phyloP scores from a whole-genome alignment of 1,140 invertebrate species.

The Sycobia sp. region DNA sequence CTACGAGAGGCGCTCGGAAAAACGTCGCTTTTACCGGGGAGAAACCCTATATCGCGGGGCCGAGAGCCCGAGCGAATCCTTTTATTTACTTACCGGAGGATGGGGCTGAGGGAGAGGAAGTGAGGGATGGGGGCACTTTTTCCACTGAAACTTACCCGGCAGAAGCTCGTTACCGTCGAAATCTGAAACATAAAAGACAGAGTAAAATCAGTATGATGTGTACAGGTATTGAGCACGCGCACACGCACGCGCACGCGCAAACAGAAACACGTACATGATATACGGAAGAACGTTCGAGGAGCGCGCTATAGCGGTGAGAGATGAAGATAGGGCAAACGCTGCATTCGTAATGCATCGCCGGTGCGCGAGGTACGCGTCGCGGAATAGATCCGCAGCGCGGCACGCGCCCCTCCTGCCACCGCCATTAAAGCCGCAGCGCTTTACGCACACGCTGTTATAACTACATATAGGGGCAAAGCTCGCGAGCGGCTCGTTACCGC shows the following conservation, averaged over 20 bases:
- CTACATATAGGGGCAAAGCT: too few species aligned
- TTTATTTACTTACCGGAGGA: neutral
- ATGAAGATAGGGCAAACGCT: too few species aligned
- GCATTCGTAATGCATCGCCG: too few species aligned
- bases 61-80: neutral
- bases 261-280: too few species aligned
- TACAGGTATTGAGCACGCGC: too few species aligned
- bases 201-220: slow-evolving; percentile 25
- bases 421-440: neutral
- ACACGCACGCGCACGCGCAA: too few species aligned
- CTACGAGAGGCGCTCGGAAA: neutral
- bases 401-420: too few species aligned
- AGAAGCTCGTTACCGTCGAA: slow-evolving; percentile 83
- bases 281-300: neutral
- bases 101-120: too few species aligned
- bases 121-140: neutral
- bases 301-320: neutral
- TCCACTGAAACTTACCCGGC: slow-evolving; percentile 72
- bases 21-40: neutral
- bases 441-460: neutral
- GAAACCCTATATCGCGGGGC: neutral
- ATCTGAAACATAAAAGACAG: slow-evolving; percentile 70
- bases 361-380: too few species aligned
- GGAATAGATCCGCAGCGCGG: too few species aligned
- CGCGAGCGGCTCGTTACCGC: neutral